Base-by-base conservation (phyloP, 2,888 invertebrate species). In the Ommatoiulus sabulosus region DNA sequence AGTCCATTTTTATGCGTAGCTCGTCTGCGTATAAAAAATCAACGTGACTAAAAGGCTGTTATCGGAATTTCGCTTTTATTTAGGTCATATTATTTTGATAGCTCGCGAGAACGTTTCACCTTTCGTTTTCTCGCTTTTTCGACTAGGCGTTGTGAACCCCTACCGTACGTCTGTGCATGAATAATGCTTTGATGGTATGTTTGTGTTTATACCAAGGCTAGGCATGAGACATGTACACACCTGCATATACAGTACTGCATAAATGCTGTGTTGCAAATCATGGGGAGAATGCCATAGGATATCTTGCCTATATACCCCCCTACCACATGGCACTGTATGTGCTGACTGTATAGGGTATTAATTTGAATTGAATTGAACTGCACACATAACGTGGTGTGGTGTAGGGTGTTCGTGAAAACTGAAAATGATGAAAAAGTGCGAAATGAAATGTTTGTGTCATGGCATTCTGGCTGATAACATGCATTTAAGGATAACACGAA, bases 31-130 rank as follows among this genome's bases (percentile, higher is more conserved):
- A 80, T 35, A 80, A 80, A 80, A 80, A 35, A 52, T 52, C 80
- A 80, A 80, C 80, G 80, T 80, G 80, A 80, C 80, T 80, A 80
- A 80, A 35, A 80, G 35, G 24, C 35, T 35, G 35, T 80, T 80
- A 80, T 80, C 80, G 80, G 35, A 80, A 80, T 80, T 80, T 80
- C 35, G 80, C 80, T 35, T 35, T 80, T 80, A 80, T 80, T 80
- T 80, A 80, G 80, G 80, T 80, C 80, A 80, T 80, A 35, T 80
- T 80, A 20, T 80, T 80, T 80, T 80, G 80, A 80, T 80, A 80
- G 80, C 80, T 80, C 5, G 80, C 35, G 35, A 80, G 80, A 80
- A 12, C 80, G 12, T 80, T 80, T 80, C 80, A 80, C 80, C 80
- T 80, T 80, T 80, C 80, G 80, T 80, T 80, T 80, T 80, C 80